Conservation (phyloP, 2,888 invertebrate genomes). For the Stenodera caucasica region DNA sequence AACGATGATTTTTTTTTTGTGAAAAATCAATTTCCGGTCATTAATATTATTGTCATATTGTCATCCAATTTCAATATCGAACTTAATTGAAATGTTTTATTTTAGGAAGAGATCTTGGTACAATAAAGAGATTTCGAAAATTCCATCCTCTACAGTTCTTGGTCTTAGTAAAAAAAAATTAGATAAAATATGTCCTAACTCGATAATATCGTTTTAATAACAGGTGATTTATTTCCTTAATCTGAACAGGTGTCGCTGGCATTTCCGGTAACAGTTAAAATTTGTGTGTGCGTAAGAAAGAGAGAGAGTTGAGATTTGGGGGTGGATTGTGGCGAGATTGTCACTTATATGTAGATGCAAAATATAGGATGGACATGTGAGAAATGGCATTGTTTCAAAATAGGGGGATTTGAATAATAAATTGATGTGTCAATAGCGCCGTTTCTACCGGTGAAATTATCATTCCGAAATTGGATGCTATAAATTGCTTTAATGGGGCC, state of each 20-base stretch:
- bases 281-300: not conserved
- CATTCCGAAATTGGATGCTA: constrained; percentile 17
- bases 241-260: constrained; percentile 46
- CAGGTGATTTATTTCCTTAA: constrained; percentile 46
- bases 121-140: not conserved
- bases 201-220: constrained; percentile 47
- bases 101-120: not conserved
- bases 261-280: constrained; percentile 28
- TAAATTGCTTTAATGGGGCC: constrained; percentile 17
- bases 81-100: not conserved
- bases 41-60: not conserved
- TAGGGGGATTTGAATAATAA: constrained; percentile 23
- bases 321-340: constrained; percentile 19
- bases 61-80: not conserved
- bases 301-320: not conserved
- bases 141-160: not conserved
- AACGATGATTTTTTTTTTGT: too few species aligned
- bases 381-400: constrained; percentile 19
- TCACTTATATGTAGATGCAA: not conserved
- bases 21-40: not conserved
- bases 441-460: constrained; percentile 15
- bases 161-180: constrained; percentile 32
- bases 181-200: constrained; percentile 33
- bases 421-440: constrained; percentile 14
- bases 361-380: not conserved